These are phyloP conservation scores for Boloria euphrosyne DNA, from an alignment of 2,888 invertebrate genomes.

Conservation along the genomic window DNA sequence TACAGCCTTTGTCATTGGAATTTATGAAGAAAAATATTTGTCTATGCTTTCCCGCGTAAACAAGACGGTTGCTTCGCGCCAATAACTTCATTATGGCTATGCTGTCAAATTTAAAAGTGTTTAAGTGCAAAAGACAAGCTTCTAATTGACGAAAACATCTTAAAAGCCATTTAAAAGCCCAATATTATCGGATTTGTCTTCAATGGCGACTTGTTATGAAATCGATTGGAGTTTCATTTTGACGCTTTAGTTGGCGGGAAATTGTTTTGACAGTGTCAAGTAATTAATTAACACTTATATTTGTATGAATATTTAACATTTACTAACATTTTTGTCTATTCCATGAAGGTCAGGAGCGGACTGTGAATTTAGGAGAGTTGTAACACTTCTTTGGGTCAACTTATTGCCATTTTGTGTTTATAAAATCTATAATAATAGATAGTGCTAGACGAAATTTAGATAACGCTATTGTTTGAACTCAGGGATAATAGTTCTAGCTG, in stretches of 20 bases:
- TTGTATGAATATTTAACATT: too few species aligned
- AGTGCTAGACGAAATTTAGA: too few species aligned
- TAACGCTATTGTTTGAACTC: too few species aligned
- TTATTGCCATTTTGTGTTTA: too few species aligned
- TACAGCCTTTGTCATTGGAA: constrained; percentile 11
- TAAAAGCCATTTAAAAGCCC: constrained; percentile 67
- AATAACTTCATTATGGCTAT: constrained; percentile 54
- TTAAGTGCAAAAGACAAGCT: constrained; percentile 53
- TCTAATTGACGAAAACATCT: constrained; percentile 65
- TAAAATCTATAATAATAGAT: too few species aligned
- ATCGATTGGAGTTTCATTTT: constrained; percentile 27
- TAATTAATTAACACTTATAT: neutral
- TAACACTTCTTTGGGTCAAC: too few species aligned
- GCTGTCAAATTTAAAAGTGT: constrained; percentile 59
- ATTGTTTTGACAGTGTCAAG: constrained; percentile 42
- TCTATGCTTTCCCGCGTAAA: constrained; percentile 40
- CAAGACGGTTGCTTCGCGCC: constrained; percentile 55
- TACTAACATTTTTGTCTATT: too few species aligned
- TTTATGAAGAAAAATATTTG: constrained; percentile 28
- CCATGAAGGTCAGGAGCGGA: too few species aligned
- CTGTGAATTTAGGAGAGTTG: too few species aligned
- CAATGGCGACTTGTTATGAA: constrained; percentile 43
- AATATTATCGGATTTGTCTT: constrained; percentile 61
- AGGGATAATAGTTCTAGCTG: too few species aligned
- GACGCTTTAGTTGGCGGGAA: constrained; percentile 45